Evolutionary conservation across 2,888 invertebrate genomes (phyloP).

Genomic region (Eupithecia pulchellata): DNA sequence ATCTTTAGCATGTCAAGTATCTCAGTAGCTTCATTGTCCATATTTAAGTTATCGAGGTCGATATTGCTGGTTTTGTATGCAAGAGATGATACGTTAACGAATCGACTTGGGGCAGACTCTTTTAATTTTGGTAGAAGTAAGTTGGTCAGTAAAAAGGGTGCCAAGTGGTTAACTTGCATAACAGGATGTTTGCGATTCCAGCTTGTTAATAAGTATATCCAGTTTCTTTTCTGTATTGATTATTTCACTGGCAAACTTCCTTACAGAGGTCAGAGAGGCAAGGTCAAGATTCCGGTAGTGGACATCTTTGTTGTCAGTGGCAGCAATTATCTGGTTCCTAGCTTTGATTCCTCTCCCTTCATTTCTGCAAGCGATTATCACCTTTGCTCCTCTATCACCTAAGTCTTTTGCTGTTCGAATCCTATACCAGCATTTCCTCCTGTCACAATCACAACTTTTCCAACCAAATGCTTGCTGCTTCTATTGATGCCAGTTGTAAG

Average conservation of each 20-base stretch:
- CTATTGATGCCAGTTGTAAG: conserved; percentile 55
- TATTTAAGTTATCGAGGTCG: conserved; percentile 53
- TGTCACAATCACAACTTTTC: conserved; percentile 94
- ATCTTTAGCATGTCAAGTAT: conserved; percentile 38
- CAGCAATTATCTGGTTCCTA: conserved; percentile 55
- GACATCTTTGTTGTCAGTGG: conserved; percentile 61
- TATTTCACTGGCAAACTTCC: conserved; percentile 87
- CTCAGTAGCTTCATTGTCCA: background rate
- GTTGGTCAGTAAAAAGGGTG: conserved; percentile 88
- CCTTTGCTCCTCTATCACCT: conserved; percentile 89
- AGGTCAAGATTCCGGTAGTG: conserved; percentile 79
- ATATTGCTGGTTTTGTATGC: conserved; percentile 58
- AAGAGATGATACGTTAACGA: conserved; percentile 73
- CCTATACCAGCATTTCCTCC: conserved; percentile 94
- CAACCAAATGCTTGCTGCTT: conserved; percentile 84
- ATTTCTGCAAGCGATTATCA: conserved; percentile 93
- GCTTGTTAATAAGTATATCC: conserved; percentile 88
- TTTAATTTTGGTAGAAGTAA: conserved; percentile 81
- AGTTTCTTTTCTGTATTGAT: conserved; percentile 79
- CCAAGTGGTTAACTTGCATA: conserved; percentile 86
- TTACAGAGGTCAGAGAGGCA: conserved; percentile 81
- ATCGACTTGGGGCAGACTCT: conserved; percentile 70
- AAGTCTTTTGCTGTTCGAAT: conserved; percentile 90
- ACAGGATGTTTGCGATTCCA: conserved; percentile 75
- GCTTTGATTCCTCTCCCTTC: conserved; percentile 87